A percentile compares a stretch with the other conserved stretches of the same genome.
These are phyloP conservation scores for Mya arenaria DNA, from an alignment of 1,140 invertebrate genomes.

Conservation along the genomic window DNA sequence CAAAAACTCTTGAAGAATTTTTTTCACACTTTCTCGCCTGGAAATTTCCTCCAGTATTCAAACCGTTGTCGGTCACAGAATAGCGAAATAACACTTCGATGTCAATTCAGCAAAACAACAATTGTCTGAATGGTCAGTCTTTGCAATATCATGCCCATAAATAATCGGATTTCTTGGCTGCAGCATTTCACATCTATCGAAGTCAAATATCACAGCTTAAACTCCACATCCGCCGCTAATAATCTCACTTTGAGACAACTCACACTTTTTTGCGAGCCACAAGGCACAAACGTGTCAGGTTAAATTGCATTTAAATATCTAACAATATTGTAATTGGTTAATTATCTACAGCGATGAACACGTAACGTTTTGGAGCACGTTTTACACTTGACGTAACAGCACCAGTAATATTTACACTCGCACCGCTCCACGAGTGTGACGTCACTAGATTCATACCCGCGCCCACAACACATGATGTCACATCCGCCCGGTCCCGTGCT, in stretches of 20 bases:
- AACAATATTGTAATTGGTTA: background rate
- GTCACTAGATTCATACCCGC: constrained; percentile 80
- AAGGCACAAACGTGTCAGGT: too few species aligned
- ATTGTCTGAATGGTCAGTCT: too few species aligned
- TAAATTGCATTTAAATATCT: too few species aligned
- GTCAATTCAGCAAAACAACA: too few species aligned
- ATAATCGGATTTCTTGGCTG: too few species aligned
- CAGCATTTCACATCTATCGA: background rate
- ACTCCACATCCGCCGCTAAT: background rate
- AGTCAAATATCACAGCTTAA: background rate
- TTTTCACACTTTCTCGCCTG: too few species aligned
- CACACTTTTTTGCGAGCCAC: background rate
- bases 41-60: too few species aligned
- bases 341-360: constrained; percentile 69
- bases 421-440: constrained; percentile 79
- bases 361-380: constrained; percentile 75
- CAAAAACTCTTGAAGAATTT: too few species aligned
- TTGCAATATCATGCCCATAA: too few species aligned
- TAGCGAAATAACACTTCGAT: too few species aligned
- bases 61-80: too few species aligned
- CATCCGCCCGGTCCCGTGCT: constrained; percentile 73
- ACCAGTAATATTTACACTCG: constrained; percentile 83
- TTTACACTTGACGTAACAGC: constrained; percentile 83
- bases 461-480: constrained; percentile 82
- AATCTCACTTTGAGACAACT: constrained; percentile 30